Conservation (phyloP, 2,113 vertebrate genomes). For the Fregata magnificens region DNA sequence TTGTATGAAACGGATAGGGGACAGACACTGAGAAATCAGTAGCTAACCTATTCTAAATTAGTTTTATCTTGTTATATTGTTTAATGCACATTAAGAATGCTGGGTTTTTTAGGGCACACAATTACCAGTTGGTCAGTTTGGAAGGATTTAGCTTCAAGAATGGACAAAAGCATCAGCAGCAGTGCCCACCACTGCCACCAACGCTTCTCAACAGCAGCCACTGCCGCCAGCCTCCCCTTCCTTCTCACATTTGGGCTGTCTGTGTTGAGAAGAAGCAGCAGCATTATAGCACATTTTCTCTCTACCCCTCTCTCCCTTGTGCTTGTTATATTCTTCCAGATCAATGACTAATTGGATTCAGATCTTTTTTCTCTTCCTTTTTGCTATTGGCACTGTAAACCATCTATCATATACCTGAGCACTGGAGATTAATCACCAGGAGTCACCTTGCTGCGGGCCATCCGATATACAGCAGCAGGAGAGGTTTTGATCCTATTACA, state of each 20-base stretch:
- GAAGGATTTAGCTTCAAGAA: background rate
- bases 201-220: background rate
- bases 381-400: background rate
- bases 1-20: background rate
- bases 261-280: fast-evolving
- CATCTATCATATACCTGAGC: background rate
- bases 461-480: background rate
- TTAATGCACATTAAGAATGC: background rate
- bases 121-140: background rate
- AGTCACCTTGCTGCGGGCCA: conserved; percentile 11
- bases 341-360: background rate
- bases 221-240: background rate
- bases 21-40: background rate
- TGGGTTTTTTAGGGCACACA: background rate
- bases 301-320: background rate
- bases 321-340: background rate
- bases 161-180: background rate
- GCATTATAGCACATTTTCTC: background rate
- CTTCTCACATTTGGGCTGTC: background rate
- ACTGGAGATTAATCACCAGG: background rate
- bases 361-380: background rate
- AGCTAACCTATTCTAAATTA: background rate
- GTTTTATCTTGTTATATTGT: background rate
- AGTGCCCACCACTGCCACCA: background rate
- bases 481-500: background rate